Evolutionary conservation across 1,140 invertebrate species (phyloP), one percentile per base, ranked within the genome.

Genomic region (Patella vulgata): DNA sequence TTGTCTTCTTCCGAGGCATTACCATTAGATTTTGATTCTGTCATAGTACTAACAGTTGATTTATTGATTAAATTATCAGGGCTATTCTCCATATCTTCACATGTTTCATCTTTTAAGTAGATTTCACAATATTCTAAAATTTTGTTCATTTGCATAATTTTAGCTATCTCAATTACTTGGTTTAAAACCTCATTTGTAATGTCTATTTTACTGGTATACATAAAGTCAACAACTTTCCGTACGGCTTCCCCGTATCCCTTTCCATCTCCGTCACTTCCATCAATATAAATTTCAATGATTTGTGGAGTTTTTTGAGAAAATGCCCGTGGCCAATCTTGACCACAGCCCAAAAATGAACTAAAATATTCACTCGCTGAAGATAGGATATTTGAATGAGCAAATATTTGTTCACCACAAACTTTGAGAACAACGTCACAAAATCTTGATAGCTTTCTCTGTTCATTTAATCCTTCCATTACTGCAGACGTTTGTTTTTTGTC

Each of bases 381-480:
- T 27, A 85, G 54, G 31, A 85, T 75, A 60, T 82, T 84, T n/a
- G 83, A 83, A 73, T 85, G 84, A 17, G 80, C 82, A 67, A 54
- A 74, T 30, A 83, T 75, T 39, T 79, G 72, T 27, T 73, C 66
- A 57, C 69, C 78, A 50, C 70, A 77, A 14, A 85, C 77, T 60
- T 77, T 75, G 3, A 85, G 66, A 52, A 81, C 63, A 25, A 85
- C 81, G 75, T 84, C 84, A 67, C 83, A 85, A 66, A 84, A 79
- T 53, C 65, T 70, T 30, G 69, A 73, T n/a, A 40, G 47, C 17
- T 56, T 58, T 67, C 80, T 80, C 48, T 84, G 82, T 14, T 72
- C 66, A 54, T 79, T 72, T 47, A 84, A 67, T 21, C 58, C 52
- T 1, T 63, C 36, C 17, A 83, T 53, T 40, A 79, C 47, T 9